These are phyloP conservation scores for Echiichthys vipera DNA, from an alignment of 2,797 vertebrate species.

Conservation along the genomic window DNA sequence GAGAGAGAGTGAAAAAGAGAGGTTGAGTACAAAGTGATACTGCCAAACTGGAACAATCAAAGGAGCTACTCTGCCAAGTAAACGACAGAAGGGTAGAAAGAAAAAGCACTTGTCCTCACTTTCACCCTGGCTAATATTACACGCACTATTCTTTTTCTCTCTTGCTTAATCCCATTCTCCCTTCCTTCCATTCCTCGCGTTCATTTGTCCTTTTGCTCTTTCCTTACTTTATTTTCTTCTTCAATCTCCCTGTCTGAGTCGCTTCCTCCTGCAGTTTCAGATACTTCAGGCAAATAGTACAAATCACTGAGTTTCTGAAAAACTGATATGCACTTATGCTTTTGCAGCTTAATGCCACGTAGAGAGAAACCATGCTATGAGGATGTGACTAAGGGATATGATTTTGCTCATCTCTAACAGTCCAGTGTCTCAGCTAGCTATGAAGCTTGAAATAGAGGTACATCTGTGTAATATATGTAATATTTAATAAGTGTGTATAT, in stretches of 20 bases:
- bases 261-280: slow-evolving; percentile 30
- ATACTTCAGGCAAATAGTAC: slow-evolving; percentile 25
- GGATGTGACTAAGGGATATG: not conserved
- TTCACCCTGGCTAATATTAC: slow-evolving; percentile 79
- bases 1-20: slow-evolving; percentile 66
- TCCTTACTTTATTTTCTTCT: slow-evolving; percentile 31
- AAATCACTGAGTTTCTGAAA: slow-evolving; percentile 29
- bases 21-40: slow-evolving; percentile 71
- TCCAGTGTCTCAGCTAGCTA: too few relatives aligned
- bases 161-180: slow-evolving; percentile 58
- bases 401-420: not conserved
- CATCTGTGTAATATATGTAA: not conserved
- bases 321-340: slow-evolving; percentile 7
- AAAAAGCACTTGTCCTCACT: slow-evolving; percentile 79
- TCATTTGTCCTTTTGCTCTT: slow-evolving; percentile 34
- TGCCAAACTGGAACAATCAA: slow-evolving; percentile 79
- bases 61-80: slow-evolving; percentile 70
- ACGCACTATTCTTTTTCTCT: slow-evolving; percentile 53
- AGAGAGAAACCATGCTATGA: not conserved
- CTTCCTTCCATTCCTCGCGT: slow-evolving; percentile 24
- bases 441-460: too few relatives aligned
- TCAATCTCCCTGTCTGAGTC: slow-evolving; percentile 20
- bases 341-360: slow-evolving; percentile 1
- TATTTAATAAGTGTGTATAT: too few relatives aligned
- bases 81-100: slow-evolving; percentile 76